A percentile compares a stretch with the other conserved stretches of the same genome.
phyloP scores from a whole-genome alignment of 2,888 invertebrate genomes.

The Lithophane leautieri region DNA sequence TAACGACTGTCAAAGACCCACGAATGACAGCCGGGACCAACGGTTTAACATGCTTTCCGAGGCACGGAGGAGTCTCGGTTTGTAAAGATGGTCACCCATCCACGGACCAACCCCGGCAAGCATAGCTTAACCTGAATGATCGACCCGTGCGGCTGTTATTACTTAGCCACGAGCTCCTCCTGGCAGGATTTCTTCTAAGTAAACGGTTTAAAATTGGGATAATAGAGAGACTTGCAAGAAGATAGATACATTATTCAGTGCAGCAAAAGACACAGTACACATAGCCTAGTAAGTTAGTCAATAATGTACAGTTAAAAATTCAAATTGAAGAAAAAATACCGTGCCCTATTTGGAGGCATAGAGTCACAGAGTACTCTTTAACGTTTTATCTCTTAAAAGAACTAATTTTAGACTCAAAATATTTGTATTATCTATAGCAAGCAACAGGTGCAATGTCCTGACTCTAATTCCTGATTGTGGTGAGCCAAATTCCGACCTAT shows the following conservation, averaged over 20 bases:
- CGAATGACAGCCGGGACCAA: too few relatives aligned
- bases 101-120: too few relatives aligned
- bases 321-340: too few relatives aligned
- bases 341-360: background rate
- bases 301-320: background rate
- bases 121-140: too few relatives aligned
- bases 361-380: too few relatives aligned
- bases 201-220: constrained; percentile 1
- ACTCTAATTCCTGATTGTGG: background rate
- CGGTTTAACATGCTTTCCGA: too few relatives aligned
- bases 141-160: too few relatives aligned
- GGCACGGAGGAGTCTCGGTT: too few relatives aligned
- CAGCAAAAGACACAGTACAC: background rate
- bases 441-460: constrained; percentile 1
- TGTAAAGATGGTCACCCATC: too few relatives aligned
- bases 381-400: background rate
- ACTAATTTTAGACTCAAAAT: background rate
- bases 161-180: too few relatives aligned
- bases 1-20: too few relatives aligned
- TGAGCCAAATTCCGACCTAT: background rate
- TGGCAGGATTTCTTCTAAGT: too few relatives aligned
- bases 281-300: background rate
- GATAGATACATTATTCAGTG: background rate
- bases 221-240: background rate
- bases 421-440: background rate